A percentile compares a stretch with the other conserved stretches of the same genome.
Evolutionary conservation across 2,888 invertebrate species (phyloP).

Genomic region (Drosophila recens): DNA sequence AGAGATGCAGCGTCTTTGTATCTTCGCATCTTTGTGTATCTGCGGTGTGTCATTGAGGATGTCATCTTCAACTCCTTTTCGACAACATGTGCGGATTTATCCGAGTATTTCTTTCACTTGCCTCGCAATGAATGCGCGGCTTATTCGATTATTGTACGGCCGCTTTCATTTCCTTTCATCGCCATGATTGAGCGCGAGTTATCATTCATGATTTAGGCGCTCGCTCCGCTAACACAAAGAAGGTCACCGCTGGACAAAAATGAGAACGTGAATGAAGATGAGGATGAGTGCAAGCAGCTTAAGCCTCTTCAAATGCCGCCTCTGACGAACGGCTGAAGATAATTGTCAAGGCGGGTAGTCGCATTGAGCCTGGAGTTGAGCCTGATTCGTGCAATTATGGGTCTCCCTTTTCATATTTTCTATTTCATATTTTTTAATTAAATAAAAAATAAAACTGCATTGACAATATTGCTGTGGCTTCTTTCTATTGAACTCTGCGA

Average conservation of each 20-base stretch:
- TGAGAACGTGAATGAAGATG: constrained; percentile 15
- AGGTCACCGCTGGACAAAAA: constrained; percentile 40
- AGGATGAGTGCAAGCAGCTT: constrained; percentile 64
- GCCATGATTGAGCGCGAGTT: constrained; percentile 76
- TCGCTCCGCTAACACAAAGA: constrained; percentile 57
- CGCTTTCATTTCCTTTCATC: constrained; percentile 77
- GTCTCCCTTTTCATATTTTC: constrained; percentile 46
- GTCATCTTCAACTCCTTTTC: constrained; percentile 68
- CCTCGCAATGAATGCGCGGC: constrained; percentile 72
- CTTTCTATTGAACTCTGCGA: constrained; percentile 22
- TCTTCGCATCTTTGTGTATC: constrained; percentile 22
- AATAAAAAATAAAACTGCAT: constrained; percentile 33
- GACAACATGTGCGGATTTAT: constrained; percentile 75
- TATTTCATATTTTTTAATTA: constrained; percentile 62
- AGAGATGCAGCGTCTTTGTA: constrained; percentile 40
- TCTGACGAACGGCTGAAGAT: constrained; percentile 72
- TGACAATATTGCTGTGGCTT: constrained; percentile 60
- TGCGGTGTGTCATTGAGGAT: constrained; percentile 49
- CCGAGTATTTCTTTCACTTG: constrained; percentile 67
- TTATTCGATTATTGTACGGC: constrained; percentile 77
- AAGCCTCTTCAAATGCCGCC: constrained; percentile 54
- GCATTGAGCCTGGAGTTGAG: constrained; percentile 28
- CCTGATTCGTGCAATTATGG: constrained; percentile 29
- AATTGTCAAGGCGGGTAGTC: constrained; percentile 67
- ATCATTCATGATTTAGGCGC: constrained; percentile 74